phyloP scores from a whole-genome alignment of 2,888 invertebrate species.

The Phyllotreta cruciferae region DNA sequence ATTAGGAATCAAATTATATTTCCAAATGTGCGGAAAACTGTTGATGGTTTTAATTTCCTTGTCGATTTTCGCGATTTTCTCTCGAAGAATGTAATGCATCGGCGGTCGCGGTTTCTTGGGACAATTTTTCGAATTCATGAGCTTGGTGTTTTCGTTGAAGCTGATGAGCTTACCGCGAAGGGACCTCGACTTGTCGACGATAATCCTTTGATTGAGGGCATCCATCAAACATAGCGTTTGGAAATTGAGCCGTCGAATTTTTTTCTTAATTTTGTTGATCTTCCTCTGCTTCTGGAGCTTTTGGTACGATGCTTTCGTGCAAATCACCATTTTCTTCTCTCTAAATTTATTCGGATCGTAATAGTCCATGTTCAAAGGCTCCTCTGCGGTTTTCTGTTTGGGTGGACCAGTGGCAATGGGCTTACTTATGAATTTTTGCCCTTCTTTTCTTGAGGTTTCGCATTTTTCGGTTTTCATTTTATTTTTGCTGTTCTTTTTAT shows the following conservation, averaged over 20 bases:
- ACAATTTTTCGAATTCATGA: conserved; percentile 3
- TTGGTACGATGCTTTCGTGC: not conserved
- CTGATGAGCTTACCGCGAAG: not conserved
- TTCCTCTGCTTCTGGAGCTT: not conserved
- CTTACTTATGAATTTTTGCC: not conserved
- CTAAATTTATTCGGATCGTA: not conserved
- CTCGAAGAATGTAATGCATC: not conserved
- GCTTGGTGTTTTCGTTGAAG: not conserved
- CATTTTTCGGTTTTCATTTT: not conserved
- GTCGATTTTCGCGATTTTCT: not conserved
- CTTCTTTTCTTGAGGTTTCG: not conserved
- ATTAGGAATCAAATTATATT: too few relatives aligned
- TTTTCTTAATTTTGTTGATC: not conserved
- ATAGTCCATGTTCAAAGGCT: not conserved
- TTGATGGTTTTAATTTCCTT: not conserved
- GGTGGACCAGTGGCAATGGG: not conserved
- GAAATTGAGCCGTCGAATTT: not conserved
- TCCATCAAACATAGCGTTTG: not conserved
- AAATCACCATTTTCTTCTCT: not conserved
- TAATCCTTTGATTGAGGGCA: not conserved
- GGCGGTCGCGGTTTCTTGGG: not conserved
- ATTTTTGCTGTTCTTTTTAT: not conserved
- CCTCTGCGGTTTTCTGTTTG: not conserved
- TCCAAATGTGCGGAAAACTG: too few relatives aligned
- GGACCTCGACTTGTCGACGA: not conserved